These are phyloP conservation scores for Ursus arctos DNA, from an alignment of 2,113 vertebrate genomes.

Conservation along the genomic window DNA sequence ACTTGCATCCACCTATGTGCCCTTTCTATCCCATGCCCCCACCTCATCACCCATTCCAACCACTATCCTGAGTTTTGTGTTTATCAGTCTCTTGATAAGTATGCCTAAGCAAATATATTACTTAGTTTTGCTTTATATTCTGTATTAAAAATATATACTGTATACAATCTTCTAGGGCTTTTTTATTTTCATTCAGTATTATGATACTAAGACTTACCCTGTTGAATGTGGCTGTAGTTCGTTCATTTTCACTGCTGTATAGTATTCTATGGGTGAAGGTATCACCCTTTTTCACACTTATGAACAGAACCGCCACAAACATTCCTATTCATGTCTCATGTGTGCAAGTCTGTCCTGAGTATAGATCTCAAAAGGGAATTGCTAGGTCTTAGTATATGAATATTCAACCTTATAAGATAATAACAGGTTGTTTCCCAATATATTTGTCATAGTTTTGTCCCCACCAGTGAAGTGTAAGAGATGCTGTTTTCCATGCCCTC, in stretches of 20 bases:
- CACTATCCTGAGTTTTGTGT: background rate
- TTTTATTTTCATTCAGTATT: background rate
- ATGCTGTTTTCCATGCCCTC: background rate
- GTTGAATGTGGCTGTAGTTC: background rate
- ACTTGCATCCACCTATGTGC: background rate
- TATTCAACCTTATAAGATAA: background rate
- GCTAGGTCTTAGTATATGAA: background rate
- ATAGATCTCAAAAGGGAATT: background rate
- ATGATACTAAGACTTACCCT: background rate
- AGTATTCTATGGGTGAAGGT: background rate
- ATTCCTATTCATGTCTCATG: background rate
- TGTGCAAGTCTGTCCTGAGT: background rate
- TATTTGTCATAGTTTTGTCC: background rate
- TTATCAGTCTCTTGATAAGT: background rate
- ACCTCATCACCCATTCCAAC: background rate
- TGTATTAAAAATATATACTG: background rate
- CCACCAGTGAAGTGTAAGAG: background rate
- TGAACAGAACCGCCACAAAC: background rate
- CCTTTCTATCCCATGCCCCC: background rate
- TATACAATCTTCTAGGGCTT: background rate
- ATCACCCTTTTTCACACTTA: no score
- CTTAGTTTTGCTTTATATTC: background rate
- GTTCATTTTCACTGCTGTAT: background rate
- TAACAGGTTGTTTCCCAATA: background rate
- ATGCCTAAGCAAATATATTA: background rate